Conservation (phyloP, 2,888 invertebrate species). For the Caenorhabditis sp. region DNA sequence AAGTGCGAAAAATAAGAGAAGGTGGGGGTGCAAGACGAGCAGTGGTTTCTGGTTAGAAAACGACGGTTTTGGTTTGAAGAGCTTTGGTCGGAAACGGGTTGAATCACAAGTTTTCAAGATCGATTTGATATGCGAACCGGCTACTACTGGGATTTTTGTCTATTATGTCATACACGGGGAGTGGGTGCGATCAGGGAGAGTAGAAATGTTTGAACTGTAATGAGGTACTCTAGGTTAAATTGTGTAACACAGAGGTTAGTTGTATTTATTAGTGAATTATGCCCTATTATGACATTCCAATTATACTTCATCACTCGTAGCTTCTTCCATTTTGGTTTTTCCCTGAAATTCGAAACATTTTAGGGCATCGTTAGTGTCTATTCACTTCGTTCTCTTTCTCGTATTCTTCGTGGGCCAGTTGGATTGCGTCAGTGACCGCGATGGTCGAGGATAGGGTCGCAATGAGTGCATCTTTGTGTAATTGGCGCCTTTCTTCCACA, state of each 20-base stretch:
- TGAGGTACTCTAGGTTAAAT: neutral
- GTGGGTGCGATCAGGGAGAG: neutral
- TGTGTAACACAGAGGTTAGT: neutral
- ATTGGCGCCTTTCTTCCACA: conserved; percentile 38
- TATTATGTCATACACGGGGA: conserved; percentile 24
- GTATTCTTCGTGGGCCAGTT: conserved; percentile 54
- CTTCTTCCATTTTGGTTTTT: conserved; percentile 41
- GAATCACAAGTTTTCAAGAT: conserved; percentile 49
- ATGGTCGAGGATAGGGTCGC: conserved; percentile 55
- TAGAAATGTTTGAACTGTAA: neutral
- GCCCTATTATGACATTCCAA: conserved; percentile 12
- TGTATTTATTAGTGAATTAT: conserved; percentile 19
- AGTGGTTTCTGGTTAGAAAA: neutral
- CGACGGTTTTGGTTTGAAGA: neutral
- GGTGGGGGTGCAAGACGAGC: conserved; percentile 10
- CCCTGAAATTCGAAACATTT: conserved; percentile 30
- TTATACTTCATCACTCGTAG: conserved; percentile 8
- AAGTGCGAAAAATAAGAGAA: conserved; percentile 4
- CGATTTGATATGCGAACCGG: conserved; percentile 55
- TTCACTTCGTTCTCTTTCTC: conserved; percentile 48
- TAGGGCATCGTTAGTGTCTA: neutral
- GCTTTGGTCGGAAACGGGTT: conserved; percentile 48
- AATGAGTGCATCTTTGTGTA: conserved; percentile 54
- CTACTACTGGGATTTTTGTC: conserved; percentile 3
- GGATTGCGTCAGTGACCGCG: conserved; percentile 60